Conservation (phyloP, 2,113 vertebrate species). For the Leucosticte australis region DNA sequence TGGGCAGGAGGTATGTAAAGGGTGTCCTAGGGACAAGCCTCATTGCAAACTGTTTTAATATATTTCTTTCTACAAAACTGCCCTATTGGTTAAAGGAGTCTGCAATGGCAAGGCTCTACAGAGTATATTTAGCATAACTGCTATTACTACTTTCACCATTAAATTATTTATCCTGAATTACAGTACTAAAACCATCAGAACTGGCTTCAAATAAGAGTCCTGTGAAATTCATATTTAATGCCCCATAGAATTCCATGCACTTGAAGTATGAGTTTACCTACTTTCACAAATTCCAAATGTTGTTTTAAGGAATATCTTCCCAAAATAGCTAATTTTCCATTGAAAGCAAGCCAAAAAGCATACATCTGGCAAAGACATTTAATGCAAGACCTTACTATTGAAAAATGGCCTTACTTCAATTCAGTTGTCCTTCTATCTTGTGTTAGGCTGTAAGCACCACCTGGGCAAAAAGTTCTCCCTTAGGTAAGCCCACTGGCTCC, state of each 20-base stretch:
- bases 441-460: neutral
- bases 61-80: neutral
- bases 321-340: neutral
- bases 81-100: neutral
- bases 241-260: neutral
- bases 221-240: conserved; percentile 9
- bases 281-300: neutral
- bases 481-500: neutral
- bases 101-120: neutral
- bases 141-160: neutral
- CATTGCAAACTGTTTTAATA: neutral
- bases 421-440: neutral
- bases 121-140: neutral
- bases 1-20: neutral
- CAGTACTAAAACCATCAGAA: neutral
- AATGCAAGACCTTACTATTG: neutral
- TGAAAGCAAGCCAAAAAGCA: neutral
- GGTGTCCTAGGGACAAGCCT: neutral
- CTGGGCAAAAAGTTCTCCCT: neutral
- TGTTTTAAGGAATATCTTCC: neutral
- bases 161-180: neutral
- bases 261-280: neutral
- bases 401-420: neutral
- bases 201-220: neutral
- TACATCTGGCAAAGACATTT: neutral